Base-by-base conservation (phyloP, 2,797 vertebrate genomes). In the Margarornis squamiger region DNA sequence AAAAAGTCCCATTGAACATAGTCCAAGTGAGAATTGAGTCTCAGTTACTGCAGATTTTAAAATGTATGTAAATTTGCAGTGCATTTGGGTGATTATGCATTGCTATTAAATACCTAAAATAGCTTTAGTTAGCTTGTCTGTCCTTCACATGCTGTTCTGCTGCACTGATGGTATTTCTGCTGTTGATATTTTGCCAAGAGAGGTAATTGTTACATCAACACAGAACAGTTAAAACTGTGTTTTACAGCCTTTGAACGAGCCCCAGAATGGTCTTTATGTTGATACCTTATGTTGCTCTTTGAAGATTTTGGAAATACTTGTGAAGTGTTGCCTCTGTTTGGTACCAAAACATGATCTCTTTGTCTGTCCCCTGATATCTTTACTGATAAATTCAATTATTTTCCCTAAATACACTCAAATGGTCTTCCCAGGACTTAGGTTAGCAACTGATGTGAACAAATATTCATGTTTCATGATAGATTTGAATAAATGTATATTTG, bases 381-480 rank as follows among this genome's bases (percentile, higher is more conserved):
- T 14, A 12, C 22, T 51, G 67, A 27, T 76, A 79, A 76, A 10
- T 79, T 79, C 32, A 41, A 3, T 90, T 73, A 43, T 65, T 68
- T 4, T 16, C 46, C 41, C 49, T 48, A 30, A 36, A 55, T 70
- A 22, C 34, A 46, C 55, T 73, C 17, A 66, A 7, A 38, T 90
- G 30, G 34, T 32, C 45, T 73, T 88, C 55, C 46, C n/a, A 46
- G 43, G 46, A 5, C 21, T 75, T n/a, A 11, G 3, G 1, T 65
- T 49, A 82, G 54, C 8, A 14, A 7, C 45, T 2, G 5, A 11
- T 19, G 38, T 26, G 71, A 67, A 57, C 52, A 72, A 52, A 67
- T 29, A 1, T 15, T 86, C 6, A 5, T 22, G 20, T 48, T 91
- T 12, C 32, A 3, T n/a, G 15, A 24, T 16, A 1, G 1, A 11